Evolutionary conservation across 2,797 vertebrate species (phyloP), one percentile per base, ranked within the genome.

Genomic region (Mormyrops attenuatus): DNA sequence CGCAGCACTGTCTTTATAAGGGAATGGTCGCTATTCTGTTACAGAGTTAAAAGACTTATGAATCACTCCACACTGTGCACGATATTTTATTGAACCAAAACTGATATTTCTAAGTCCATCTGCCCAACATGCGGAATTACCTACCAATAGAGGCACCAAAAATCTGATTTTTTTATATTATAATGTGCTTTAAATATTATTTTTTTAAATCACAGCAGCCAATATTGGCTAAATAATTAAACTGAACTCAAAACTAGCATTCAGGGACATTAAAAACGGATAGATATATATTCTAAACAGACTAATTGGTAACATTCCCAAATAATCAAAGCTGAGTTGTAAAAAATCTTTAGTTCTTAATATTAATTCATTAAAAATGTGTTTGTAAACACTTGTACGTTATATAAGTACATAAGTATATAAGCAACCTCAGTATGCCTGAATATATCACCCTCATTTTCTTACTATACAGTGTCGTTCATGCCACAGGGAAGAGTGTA

Each of bases 401-500:
- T 87, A n/a, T 17, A 55, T 30, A 87, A 52, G 9, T 55, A n/a
- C n/a, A n/a, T n/a, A n/a, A n/a, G n/a, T n/a, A n/a, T n/a, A n/a
- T n/a, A 87, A 57, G 15, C 15, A 87, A n/a, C 17, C 53, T 55
- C 9, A 17, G 60, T 66, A 90, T 92, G 93, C 92, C 94, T 93
- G 89, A 93, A 94, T 95, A 95, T 94, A 91, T 80, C 91, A 94
- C 94, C 93, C 94, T 93, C 91, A 89, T 85, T 90, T 90, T 93
- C 97, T 96, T 97, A 96, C 97, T 97, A 97, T 97, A 97, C 97
- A 97, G 96, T 94, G 94, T 95, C 94, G 94, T 93, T 96, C 97
- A 98, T 98, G 97, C 97, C 95, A 55, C 94, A 96, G 93, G 90
- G 95, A 93, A 95, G 92, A 92, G 93, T 93, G 90, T 91, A 84